Evolutionary conservation across 2,888 invertebrate genomes (phyloP), one percentile per base, ranked within the genome.

Genomic region (Ferrisia virgata): DNA sequence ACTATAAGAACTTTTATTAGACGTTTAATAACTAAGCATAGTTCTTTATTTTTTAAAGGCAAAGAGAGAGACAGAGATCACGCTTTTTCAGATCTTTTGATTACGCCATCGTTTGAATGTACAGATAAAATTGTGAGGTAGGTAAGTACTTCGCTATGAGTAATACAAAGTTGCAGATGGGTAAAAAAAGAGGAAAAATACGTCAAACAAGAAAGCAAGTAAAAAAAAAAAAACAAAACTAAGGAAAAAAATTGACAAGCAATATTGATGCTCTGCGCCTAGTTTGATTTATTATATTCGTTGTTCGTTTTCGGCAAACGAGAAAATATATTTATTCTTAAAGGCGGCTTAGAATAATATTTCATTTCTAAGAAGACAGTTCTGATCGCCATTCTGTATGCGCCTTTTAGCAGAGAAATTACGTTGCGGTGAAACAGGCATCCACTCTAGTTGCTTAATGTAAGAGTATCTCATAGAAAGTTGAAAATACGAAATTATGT

Each of bases 291-390:
- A 80, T 80, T 80, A 80, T 80, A 80, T 80, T 80, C 53, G 80
- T 80, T 80, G 80, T 80, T 53, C 80, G 53, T 80, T 80, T 80
- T 80, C 80, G 53, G 80, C 80, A 80, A 80, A 80, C 80, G 80
- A 80, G 80, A 80, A 80, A 80, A 80, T 79, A 79, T 80, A 80
- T 80, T 80, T 53, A 80, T 80, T 80, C 80, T 80, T 80, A 80
- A 53, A 80, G 80, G 80, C 40, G 47, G 80, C 80, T 43, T 53
- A 31, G 58, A 80, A 80, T 80, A 80, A 80, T 80, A 80, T 80
- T 80, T 80, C 80, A 80, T 43, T 39, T 79, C 40, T 64, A 78
- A 78, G 39, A 78, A 36, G 79, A 79, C 79, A 79, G 79, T 79
- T 79, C 43, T 79, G 43, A 79, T 43, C 79, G 79, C 36, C 40